Evolutionary conservation across 2,888 invertebrate species (phyloP).

Genomic region (Conomelus anceps): DNA sequence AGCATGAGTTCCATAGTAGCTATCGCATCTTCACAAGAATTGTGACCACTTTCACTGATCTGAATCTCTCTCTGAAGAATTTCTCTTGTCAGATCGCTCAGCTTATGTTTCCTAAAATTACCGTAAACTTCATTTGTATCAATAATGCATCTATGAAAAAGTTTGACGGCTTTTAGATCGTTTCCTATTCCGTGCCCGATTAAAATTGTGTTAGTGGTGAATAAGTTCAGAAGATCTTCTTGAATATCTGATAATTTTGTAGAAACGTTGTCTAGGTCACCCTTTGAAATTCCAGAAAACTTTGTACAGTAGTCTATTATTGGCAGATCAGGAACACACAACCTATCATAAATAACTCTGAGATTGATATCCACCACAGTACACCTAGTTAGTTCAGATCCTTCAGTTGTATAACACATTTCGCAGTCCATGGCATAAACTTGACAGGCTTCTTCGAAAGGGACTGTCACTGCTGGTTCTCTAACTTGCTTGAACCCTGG

Average conservation of each 20-base stretch:
- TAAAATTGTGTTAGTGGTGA: slow-evolving; percentile 83
- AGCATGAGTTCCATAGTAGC: slow-evolving; percentile 4
- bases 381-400: slow-evolving; percentile 83
- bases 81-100: not conserved
- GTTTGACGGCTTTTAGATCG: slow-evolving; percentile 85
- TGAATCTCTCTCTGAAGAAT: not conserved
- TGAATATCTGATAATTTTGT: slow-evolving; percentile 79
- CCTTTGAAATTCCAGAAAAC: slow-evolving; percentile 90
- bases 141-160: not conserved
- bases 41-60: not conserved
- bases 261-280: slow-evolving; percentile 69
- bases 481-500: slow-evolving; percentile 65
- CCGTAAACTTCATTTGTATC: not conserved
- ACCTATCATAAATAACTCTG: slow-evolving; percentile 77
- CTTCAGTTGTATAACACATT: slow-evolving; percentile 94
- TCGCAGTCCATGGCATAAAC: slow-evolving; percentile 95
- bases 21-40: not conserved
- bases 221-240: slow-evolving; percentile 80
- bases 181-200: slow-evolving; percentile 97
- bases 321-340: slow-evolving; percentile 81
- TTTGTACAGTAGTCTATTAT: slow-evolving; percentile 92
- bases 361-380: slow-evolving; percentile 79
- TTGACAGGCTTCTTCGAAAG: slow-evolving; percentile 53
- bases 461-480: slow-evolving; percentile 39
- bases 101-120: not conserved